Base-by-base conservation (phyloP, 1,140 invertebrate genomes). In the Cyphomyrmex costatus region DNA sequence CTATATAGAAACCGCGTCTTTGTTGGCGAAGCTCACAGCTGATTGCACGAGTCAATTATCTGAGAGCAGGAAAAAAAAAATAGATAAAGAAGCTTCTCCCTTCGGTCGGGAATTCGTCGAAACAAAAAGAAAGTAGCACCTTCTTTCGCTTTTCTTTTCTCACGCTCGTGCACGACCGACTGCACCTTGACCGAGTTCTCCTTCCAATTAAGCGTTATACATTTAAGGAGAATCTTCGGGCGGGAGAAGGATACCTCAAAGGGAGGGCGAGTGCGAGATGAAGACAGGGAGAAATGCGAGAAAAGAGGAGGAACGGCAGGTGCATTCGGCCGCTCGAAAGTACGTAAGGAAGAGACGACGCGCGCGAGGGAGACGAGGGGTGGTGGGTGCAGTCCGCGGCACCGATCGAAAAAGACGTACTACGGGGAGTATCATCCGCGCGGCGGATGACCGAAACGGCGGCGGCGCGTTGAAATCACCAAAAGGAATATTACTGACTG, bases 401-500 rank as follows among this genome's bases (percentile, higher is more conserved):
- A 36, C 60, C 16, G 16, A 56, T 12, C 14, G 4, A 56, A 78
- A 58, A 61, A 24, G 42, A 76, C 70, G 2, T 30, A 61, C 5
- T 60, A n/a, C n/a, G 53, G 19, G 76, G 73, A 63, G 73, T 46
- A 21, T 12, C 3, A 10, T 42, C n/a, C 33, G 53, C 14, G n/a
- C 56, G 5, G 33, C 7, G 53, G 33, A 80, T 87, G 86, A 76
- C 65, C 21, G 80, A 88, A 78, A 77, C 61, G 36, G 36, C 8
- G 10, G 36, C n/a, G 53, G 56, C 73, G 84, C 27, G 70, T 56
- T 83, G 76, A 79, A 90, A 88, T 68, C 88, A 90, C 77, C 89
- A 86, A 88, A 90, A 90, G 86, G 77, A 78, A 74, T 90, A 90
- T 90, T 94, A 94, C 93, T 94, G 89, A 94, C 93, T 95, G 93